These are phyloP conservation scores for Thera obeliscata DNA, from an alignment of 2,888 invertebrate genomes.

Conservation along the genomic window DNA sequence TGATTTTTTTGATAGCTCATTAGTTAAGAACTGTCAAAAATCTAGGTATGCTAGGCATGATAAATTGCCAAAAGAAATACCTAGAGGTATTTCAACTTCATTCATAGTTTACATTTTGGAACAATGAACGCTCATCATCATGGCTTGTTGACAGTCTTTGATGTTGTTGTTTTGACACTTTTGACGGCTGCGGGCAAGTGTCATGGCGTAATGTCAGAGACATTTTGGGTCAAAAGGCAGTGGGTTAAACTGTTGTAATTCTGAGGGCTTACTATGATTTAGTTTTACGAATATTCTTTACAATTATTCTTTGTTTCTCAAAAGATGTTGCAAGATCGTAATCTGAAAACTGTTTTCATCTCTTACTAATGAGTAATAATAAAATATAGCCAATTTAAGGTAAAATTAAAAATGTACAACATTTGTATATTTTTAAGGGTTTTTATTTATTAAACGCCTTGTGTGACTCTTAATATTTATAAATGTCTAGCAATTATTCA, in stretches of 20 bases:
- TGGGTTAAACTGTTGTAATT: neutral
- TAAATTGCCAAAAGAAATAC: slow-evolving; percentile 7
- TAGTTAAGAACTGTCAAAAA: too few relatives aligned
- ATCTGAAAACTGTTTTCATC: too few relatives aligned
- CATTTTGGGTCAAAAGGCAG: neutral
- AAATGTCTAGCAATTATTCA: neutral
- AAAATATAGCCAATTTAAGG: too few relatives aligned
- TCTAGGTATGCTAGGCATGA: too few relatives aligned
- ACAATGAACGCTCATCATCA: slow-evolving; percentile 31
- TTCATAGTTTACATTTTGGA: slow-evolving; percentile 30
- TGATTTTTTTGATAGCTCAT: neutral
- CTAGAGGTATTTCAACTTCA: slow-evolving; percentile 14
- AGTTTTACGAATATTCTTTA: too few relatives aligned
- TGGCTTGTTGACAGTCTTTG: slow-evolving; percentile 31
- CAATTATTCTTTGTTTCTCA: neutral
- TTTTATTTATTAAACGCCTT: neutral
- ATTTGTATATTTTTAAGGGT: neutral
- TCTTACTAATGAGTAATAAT: too few relatives aligned
- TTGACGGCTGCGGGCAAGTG: slow-evolving; percentile 29
- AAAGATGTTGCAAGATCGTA: too few relatives aligned
- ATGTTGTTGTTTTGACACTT: slow-evolving; percentile 36
- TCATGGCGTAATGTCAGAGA: slow-evolving; percentile 8
- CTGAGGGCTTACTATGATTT: too few relatives aligned
- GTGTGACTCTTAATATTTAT: neutral
- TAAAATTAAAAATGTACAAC: too few relatives aligned